Percentiles rank a stretch among this genome's conserved stretches.
phyloP scores from a whole-genome alignment of 64 coral and sea anemone species.

The Acropora yongei region DNA sequence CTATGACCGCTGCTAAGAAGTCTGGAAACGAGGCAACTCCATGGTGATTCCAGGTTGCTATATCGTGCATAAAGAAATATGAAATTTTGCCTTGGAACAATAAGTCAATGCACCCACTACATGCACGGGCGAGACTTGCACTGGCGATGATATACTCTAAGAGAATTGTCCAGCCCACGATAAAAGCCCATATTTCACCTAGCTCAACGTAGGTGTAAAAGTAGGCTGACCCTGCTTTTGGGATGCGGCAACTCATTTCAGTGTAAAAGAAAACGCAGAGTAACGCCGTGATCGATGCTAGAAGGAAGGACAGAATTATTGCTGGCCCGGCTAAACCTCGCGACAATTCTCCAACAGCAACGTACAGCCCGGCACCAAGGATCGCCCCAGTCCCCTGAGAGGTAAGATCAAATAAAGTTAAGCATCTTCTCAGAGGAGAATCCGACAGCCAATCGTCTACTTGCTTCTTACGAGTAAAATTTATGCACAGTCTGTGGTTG shows the following conservation, averaged over 20 bases:
- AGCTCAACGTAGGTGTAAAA: conserved; percentile 40
- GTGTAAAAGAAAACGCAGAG: conserved; percentile 26
- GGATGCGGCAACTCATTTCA: conserved; percentile 36
- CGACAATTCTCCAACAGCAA: conserved; percentile 24
- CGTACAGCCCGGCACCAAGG: conserved; percentile 32
- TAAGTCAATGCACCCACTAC: conserved; percentile 27
- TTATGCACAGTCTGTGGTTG: not conserved
- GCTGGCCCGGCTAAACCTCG: conserved; percentile 37
- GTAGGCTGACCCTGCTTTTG: conserved; percentile 52
- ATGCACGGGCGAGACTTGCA: conserved; percentile 29
- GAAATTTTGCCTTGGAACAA: conserved; percentile 30
- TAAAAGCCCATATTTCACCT: conserved; percentile 66
- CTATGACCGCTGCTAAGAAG: conserved; percentile 16
- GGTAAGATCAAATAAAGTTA: conserved; percentile 39
- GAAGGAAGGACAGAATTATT: conserved; percentile 28
- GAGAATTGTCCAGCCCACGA: conserved; percentile 48
- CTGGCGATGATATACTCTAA: conserved; percentile 32
- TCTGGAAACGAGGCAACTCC: conserved; percentile 30
- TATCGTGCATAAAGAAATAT: not conserved
- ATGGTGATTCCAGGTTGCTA: not conserved
- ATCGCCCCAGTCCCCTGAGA: conserved; percentile 29
- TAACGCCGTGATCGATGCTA: conserved; percentile 17
- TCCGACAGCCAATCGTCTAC: not conserved
- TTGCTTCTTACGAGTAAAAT: conserved; percentile 19
- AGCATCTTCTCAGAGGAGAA: conserved; percentile 30